A percentile compares a stretch with the other conserved stretches of the same genome.
phyloP scores from a whole-genome alignment of 2,113 vertebrate species.

The Eurypyga helias region DNA sequence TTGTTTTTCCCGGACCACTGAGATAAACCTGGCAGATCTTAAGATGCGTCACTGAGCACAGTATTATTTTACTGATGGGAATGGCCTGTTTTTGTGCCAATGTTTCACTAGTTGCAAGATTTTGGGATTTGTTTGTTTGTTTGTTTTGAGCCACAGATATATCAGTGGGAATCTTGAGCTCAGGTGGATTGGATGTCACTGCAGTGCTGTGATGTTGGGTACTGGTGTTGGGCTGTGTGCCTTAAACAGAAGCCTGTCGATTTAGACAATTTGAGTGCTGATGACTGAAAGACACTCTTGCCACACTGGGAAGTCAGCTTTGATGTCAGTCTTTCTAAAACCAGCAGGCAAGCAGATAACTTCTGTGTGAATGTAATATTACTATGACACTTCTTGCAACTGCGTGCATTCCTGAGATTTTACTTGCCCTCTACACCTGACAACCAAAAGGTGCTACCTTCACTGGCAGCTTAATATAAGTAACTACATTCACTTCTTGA shows the following conservation, averaged over 20 bases:
- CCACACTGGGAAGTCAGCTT: neutral
- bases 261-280: neutral
- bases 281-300: neutral
- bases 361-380: neutral
- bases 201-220: neutral
- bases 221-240: neutral
- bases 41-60: neutral
- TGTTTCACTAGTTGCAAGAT: neutral
- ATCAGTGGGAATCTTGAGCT: neutral
- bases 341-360: neutral
- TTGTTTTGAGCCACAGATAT: neutral
- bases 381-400: neutral
- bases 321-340: neutral
- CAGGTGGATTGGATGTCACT: neutral
- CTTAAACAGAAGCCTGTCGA: neutral
- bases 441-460: neutral
- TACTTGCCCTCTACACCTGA: neutral
- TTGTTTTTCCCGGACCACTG: neutral
- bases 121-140: neutral
- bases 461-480: neutral
- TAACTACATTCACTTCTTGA: constrained; percentile 6
- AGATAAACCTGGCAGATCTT: neutral
- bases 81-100: neutral
- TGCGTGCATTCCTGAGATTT: neutral
- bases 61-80: neutral